Conservation (phyloP, 1,140 invertebrate genomes). For the Papilio polyxenes region DNA sequence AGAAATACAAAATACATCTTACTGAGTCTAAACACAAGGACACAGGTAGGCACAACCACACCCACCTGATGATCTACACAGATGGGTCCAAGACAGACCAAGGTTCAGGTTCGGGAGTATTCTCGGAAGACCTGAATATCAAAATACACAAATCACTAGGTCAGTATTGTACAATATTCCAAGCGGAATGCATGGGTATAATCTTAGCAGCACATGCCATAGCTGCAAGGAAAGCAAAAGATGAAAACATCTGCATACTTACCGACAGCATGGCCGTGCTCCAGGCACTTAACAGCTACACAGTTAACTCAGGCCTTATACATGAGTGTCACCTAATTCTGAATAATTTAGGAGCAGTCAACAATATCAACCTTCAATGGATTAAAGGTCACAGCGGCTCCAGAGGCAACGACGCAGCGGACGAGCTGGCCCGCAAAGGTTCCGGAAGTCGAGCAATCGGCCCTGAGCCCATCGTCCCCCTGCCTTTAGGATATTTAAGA, state of each 20-base stretch:
- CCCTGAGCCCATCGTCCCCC: not conserved
- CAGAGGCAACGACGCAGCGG: not conserved
- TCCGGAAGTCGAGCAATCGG: not conserved
- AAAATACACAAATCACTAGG: not conserved
- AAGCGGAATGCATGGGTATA: not conserved
- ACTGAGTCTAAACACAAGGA: not conserved
- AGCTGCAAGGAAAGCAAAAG: too few species aligned
- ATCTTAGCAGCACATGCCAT: too few species aligned
- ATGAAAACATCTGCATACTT: not conserved
- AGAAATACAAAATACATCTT: not conserved
- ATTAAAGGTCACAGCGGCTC: not conserved
- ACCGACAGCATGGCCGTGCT: not conserved
- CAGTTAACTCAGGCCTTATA: not conserved
- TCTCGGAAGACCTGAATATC: slow-evolving; percentile 34
- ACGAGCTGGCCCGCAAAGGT: not conserved
- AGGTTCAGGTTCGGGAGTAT: slow-evolving; percentile 19
- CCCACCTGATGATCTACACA: too few species aligned
- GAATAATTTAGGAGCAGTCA: not conserved
- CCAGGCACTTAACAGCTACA: slow-evolving; percentile 5
- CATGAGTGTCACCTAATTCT: slow-evolving; percentile 10
- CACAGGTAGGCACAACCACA: not conserved
- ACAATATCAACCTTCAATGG: slow-evolving; percentile 1
- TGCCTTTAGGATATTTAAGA: not conserved
- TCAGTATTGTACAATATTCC: slow-evolving; percentile 2
- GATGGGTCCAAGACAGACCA: not conserved